Evolutionary conservation across 2,888 invertebrate species (phyloP).

Genomic region (Tenthredo distinguenda): DNA sequence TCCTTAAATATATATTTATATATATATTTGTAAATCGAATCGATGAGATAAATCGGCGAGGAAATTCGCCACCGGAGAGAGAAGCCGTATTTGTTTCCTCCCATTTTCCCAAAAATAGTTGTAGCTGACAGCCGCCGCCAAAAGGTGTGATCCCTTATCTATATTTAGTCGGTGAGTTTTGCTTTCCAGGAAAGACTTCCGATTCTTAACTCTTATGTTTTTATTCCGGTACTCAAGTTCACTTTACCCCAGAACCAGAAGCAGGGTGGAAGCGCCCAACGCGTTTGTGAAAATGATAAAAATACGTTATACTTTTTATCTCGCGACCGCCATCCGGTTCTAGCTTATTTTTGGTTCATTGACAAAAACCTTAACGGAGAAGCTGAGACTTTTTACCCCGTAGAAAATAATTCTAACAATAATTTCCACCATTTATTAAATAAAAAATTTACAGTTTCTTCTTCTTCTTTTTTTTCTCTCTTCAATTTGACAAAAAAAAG

Average conservation of each 20-base stretch:
- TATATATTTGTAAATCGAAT: too few species aligned
- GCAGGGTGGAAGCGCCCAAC: not conserved
- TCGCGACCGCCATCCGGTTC: slow-evolving; percentile 48
- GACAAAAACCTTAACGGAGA: slow-evolving; percentile 36
- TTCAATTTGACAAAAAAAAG: too few species aligned
- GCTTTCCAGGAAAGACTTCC: slow-evolving; percentile 44
- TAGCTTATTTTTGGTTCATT: slow-evolving; percentile 48
- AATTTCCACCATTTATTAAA: too few species aligned
- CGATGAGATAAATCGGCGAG: not conserved
- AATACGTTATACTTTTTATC: slow-evolving; percentile 62
- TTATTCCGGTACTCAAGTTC: slow-evolving; percentile 17
- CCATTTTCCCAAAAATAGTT: not conserved
- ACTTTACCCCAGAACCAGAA: not conserved
- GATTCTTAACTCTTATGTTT: slow-evolving; percentile 17
- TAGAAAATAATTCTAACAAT: too few species aligned
- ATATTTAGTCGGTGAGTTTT: slow-evolving; percentile 13
- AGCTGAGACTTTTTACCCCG: not conserved
- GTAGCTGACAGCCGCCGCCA: not conserved
- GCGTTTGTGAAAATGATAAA: slow-evolving; percentile 60
- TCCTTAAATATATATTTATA: too few species aligned
- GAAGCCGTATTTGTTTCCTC: too few species aligned
- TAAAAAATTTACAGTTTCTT: too few species aligned
- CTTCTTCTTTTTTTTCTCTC: too few species aligned
- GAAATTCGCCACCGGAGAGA: not conserved
- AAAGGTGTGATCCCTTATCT: slow-evolving; percentile 6